Evolutionary conservation across 2,888 invertebrate genomes (phyloP).

Genomic region (Drosophila kokeensis): DNA sequence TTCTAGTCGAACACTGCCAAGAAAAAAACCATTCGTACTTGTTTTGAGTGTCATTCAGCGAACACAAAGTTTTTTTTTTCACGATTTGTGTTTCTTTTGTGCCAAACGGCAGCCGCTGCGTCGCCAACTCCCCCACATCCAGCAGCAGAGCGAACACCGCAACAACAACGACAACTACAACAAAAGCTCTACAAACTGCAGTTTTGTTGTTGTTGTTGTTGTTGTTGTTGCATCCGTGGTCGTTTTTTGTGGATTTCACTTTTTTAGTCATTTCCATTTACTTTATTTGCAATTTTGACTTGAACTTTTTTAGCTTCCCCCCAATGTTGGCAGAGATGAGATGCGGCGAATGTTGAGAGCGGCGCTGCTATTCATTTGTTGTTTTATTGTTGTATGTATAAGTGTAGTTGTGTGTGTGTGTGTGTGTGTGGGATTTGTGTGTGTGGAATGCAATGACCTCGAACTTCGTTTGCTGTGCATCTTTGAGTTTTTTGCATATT

Average conservation of each 20-base stretch:
- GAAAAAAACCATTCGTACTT: constrained; percentile 18
- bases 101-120: constrained; percentile 47
- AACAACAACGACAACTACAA: constrained; percentile 27
- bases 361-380: constrained; percentile 47
- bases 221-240: constrained; percentile 33
- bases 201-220: constrained; percentile 24
- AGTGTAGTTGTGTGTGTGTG: constrained; percentile 12
- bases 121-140: constrained; percentile 55
- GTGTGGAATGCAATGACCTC: constrained; percentile 79
- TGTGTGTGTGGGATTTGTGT: constrained; percentile 6
- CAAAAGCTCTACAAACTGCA: constrained; percentile 49
- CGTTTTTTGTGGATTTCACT: constrained; percentile 66
- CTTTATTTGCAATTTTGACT: constrained; percentile 67
- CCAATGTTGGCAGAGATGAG: constrained; percentile 11
- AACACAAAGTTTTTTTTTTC: constrained; percentile 37
- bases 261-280: constrained; percentile 68
- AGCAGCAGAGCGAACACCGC: constrained; percentile 15
- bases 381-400: constrained; percentile 45
- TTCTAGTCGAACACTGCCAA: background rate
- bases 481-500: constrained; percentile 57
- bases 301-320: constrained; percentile 57
- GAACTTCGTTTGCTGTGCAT: constrained; percentile 76
- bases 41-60: constrained; percentile 48
- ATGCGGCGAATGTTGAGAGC: constrained; percentile 19
- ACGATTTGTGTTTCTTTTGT: constrained; percentile 49